These are phyloP conservation scores for Sesamia nonagrioides DNA, from an alignment of 1,140 invertebrate genomes.

Conservation along the genomic window DNA sequence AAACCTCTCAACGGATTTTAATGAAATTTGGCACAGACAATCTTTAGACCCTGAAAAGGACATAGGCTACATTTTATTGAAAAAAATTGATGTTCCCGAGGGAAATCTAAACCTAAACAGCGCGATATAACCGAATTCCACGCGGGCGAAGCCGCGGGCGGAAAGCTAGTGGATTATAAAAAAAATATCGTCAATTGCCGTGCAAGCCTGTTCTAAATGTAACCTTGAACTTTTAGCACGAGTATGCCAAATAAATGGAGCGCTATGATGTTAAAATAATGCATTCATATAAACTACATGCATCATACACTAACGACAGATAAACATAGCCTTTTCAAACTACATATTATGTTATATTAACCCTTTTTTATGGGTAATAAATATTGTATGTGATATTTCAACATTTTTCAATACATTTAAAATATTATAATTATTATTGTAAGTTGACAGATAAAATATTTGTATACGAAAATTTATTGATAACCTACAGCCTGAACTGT, in stretches of 20 bases:
- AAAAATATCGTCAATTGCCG: background rate
- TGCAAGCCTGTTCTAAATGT: constrained; percentile 20
- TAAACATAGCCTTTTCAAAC: background rate
- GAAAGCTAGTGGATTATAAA: constrained; percentile 26
- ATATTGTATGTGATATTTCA: background rate
- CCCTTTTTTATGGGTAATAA: background rate
- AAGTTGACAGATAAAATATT: constrained; percentile 7
- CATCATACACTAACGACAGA: background rate
- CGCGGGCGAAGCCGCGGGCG: too few relatives aligned
- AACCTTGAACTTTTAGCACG: constrained; percentile 1
- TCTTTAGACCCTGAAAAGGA: too few relatives aligned
- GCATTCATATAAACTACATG: background rate
- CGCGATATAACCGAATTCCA: too few relatives aligned
- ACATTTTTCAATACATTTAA: constrained; percentile 3
- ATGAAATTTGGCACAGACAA: too few relatives aligned
- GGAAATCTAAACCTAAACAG: too few relatives aligned
- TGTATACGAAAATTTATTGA: constrained; percentile 26
- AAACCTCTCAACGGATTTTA: too few relatives aligned
- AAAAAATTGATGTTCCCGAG: too few relatives aligned
- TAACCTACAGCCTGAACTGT: background rate
- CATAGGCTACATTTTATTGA: too few relatives aligned
- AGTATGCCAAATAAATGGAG: constrained; percentile 33
- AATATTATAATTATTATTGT: constrained; percentile 6
- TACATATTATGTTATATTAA: background rate
- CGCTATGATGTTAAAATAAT: background rate